Percentiles rank a stretch among this genome's conserved stretches.
phyloP scores from a whole-genome alignment of 2,888 invertebrate species.

The Nowickia ferox region DNA sequence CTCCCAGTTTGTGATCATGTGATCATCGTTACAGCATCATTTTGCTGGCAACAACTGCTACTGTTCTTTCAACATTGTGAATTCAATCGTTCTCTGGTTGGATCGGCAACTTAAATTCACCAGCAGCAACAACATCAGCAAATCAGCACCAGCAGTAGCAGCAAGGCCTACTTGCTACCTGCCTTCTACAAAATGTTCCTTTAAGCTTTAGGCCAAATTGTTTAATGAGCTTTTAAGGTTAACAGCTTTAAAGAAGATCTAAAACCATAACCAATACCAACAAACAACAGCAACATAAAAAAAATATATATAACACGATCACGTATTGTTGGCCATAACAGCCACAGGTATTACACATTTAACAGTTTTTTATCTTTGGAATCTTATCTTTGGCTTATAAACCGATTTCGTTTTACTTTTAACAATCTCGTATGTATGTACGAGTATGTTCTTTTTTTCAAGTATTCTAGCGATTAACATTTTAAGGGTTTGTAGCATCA shows the following conservation, averaged over 20 bases:
- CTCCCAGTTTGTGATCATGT: conserved; percentile 18
- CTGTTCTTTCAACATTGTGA: conserved; percentile 58
- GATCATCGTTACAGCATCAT: conserved; percentile 36
- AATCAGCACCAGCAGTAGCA: neutral
- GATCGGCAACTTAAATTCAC: conserved; percentile 15
- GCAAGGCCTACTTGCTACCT: neutral
- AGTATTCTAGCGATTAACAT: conserved; percentile 63
- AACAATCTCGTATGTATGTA: conserved; percentile 15
- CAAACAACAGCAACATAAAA: neutral
- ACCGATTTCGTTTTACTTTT: conserved; percentile 34
- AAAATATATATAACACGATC: conserved; percentile 69
- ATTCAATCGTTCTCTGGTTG: conserved; percentile 17
- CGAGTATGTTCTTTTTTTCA: neutral
- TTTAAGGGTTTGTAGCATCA: conserved; percentile 22
- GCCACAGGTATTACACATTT: conserved; percentile 71
- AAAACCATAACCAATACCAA: conserved; percentile 38
- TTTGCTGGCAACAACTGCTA: conserved; percentile 53
- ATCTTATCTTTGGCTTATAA: conserved; percentile 67
- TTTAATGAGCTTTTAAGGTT: conserved; percentile 72
- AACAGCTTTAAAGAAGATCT: conserved; percentile 58
- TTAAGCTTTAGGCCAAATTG: conserved; percentile 71
- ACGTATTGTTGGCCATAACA: conserved; percentile 68
- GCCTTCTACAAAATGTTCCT: conserved; percentile 48
- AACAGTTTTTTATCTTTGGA: conserved; percentile 70
- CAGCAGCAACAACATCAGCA: conserved; percentile 6